Base-by-base conservation (phyloP, 2,113 vertebrate genomes). In the Merops nubicus region DNA sequence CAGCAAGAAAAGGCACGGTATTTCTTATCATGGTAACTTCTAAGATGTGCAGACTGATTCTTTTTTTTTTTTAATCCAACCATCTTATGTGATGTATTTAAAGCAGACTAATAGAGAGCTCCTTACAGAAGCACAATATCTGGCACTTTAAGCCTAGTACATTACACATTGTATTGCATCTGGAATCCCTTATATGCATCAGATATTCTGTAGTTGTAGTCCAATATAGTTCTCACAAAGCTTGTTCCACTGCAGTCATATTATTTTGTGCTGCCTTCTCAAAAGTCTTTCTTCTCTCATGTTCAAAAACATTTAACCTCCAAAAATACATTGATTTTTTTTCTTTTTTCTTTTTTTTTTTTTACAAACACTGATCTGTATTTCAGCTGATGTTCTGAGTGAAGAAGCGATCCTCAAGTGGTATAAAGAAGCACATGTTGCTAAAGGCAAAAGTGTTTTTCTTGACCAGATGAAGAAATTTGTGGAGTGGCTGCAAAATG, bases 401-500 rank as follows among this genome's bases (percentile, higher is more conserved):
- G 99, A 99, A 97, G 99, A 99, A 97, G 98, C 99, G 67, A 99
- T 99, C 80, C 84, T 99, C 91, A 99, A 99, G 88, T 99, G 99
- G 99, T 99, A 99, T 95, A 99, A 99, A 98, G 99, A 99, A 70
- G 98, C 98, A 11, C 99, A 99, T 12, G 96, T 98, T 77, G 98
- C 99, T 89, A 99, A 99, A 97, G 99, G 99, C 87, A 99, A 99
- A 94, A 99, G 99, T 68, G 98, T 99, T 93, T 99, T 99, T 81
- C 98, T 99, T 94, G 99, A 99, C 90, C 99, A 99, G 98, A 99
- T 99, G 99, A 99, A 99, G 97, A 99, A 99, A 91, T 99, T 99
- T 93, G 99, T 99, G 29, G 99, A 99, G 95, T 99, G 99, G 99
- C 97, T 99, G 77, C 99, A 99, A 95, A 99, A 99, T 0, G 99